Conservation (phyloP, 2,888 invertebrate species). For the Altica lythri region DNA sequence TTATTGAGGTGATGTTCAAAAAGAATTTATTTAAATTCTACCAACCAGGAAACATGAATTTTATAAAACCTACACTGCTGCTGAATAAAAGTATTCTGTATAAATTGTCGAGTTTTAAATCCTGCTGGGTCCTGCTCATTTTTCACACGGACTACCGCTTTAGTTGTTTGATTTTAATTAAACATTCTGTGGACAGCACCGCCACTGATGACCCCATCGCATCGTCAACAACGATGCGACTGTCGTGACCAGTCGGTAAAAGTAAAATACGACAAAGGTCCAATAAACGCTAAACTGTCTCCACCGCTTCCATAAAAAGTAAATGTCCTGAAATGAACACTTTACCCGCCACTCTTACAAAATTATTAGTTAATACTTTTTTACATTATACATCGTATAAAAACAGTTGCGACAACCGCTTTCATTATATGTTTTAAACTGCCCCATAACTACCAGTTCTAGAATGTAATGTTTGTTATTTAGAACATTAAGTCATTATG, state of each 20-base stretch:
- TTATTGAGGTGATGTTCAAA: too few relatives aligned
- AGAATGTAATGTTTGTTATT: not conserved
- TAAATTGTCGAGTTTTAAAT: too few relatives aligned
- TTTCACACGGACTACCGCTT: too few relatives aligned
- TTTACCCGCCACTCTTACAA: slow-evolving; percentile 39
- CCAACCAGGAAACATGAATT: too few relatives aligned
- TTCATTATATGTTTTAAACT: slow-evolving; percentile 20
- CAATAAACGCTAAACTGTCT: slow-evolving; percentile 50
- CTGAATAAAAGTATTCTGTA: too few relatives aligned
- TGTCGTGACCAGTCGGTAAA: slow-evolving; percentile 7
- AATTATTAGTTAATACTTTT: slow-evolving; percentile 45
- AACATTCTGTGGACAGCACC: not conserved
- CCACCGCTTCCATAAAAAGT: slow-evolving; percentile 50
- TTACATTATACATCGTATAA: slow-evolving; percentile 30
- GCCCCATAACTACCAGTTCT: slow-evolving; percentile 19
- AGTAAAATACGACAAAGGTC: slow-evolving; percentile 42
- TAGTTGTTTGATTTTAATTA: not conserved
- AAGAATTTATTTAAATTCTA: too few relatives aligned
- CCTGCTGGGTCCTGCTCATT: too few relatives aligned
- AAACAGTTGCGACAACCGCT: slow-evolving; percentile 26
- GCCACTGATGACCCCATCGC: slow-evolving; percentile 11
- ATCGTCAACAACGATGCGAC: too few relatives aligned
- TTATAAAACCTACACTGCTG: too few relatives aligned
- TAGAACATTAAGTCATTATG: too few relatives aligned
- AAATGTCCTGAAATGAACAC: slow-evolving; percentile 46